phyloP scores from a whole-genome alignment of 2,113 vertebrate species.

The Saguinus imperator region DNA sequence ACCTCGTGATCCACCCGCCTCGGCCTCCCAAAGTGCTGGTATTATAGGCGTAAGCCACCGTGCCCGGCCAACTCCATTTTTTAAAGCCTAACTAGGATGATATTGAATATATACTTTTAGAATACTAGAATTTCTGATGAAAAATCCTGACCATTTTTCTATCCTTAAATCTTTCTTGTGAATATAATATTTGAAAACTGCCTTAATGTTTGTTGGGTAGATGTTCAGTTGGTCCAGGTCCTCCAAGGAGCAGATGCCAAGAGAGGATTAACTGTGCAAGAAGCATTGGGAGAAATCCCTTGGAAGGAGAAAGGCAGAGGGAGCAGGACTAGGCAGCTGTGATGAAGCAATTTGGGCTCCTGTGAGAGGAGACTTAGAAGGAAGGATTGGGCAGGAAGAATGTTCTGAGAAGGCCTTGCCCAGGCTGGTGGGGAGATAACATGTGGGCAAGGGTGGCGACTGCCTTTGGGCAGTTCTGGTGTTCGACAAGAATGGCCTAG shows the following conservation, averaged over 20 bases:
- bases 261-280: background rate
- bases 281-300: background rate
- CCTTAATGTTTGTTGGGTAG: background rate
- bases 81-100: background rate
- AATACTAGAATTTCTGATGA: background rate
- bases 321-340: background rate
- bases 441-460: background rate
- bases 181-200: background rate
- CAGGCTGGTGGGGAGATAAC: background rate
- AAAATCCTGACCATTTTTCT: background rate
- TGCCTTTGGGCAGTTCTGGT: background rate
- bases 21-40: too few relatives aligned
- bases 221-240: background rate
- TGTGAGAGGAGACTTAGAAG: background rate
- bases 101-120: conserved; percentile 6
- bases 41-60: too few relatives aligned
- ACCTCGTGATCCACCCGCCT: too few relatives aligned
- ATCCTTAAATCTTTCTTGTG: background rate
- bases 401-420: background rate
- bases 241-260: background rate
- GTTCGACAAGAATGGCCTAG: background rate
- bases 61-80: background rate
- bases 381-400: background rate
- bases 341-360: background rate
- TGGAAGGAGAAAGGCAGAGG: background rate